Base-by-base conservation (phyloP, 2,888 invertebrate species). In the Amiota communis region DNA sequence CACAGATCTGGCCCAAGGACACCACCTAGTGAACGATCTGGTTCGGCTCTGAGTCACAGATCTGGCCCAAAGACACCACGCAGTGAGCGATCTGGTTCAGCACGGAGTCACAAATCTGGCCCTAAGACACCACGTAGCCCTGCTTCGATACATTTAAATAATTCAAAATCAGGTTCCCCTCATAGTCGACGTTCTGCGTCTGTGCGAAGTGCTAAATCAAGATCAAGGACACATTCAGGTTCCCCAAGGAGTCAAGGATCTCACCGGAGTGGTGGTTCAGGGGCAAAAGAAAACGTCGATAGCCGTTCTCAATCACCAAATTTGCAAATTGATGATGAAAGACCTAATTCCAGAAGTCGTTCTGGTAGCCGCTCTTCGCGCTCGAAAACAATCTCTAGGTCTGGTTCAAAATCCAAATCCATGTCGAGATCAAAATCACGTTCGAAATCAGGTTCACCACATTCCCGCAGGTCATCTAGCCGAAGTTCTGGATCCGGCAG, bases 251-350 rank as follows among this genome's bases (percentile, higher is more conserved):
- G 77, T 13, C 47, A 49, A 11, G 46, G 17, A n/a, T 68, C 67
- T 12, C 47, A 49, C 3, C 69, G 46, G 11, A 78, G 78, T 10
- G 72, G 76, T 36, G 59, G 67, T 12, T 71, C 73, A 48, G 6
- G 36, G 6, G 36, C 36, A 6, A 72, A 72, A 11, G 65, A 71
- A 2, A 73, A 71, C 72, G 90, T 72, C 84, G 89, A 92, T 0
- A 91, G 90, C 20, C 92, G 92, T 9, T 91, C 89, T 0, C 91
- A 91, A 46, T 91, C 91, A 15, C 91, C 91, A 0, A 91, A 90
- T 80, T 87, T 92, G 57, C 89, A 91, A 88, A 91, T 91, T 71
- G 91, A 91, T 79, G 89, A 89, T 70, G 89, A 89, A 51, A 84
- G 88, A 36, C 91, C 89, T 36, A 84, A 85, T 65, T 89, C 89